Evolutionary conservation across 2,888 invertebrate genomes (phyloP), one percentile per base, ranked within the genome.

Genomic region (Epinotia brunnichana): DNA sequence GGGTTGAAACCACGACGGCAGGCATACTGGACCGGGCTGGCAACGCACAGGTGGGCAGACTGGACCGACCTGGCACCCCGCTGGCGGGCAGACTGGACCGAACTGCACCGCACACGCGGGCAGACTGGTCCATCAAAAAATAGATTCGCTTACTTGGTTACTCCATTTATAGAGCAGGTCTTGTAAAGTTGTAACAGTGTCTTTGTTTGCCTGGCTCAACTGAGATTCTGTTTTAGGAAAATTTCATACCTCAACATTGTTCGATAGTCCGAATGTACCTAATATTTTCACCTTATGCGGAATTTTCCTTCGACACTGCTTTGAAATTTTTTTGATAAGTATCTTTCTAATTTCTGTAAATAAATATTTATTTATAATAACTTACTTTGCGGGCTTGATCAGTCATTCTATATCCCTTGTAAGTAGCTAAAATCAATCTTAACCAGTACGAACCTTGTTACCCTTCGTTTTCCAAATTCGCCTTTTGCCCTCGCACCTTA

Each of bases 281-380:
- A n/a, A n/a, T n/a, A n/a, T n/a, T n/a, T n/a, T n/a, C n/a, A n/a
- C n/a, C n/a, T n/a, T n/a, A n/a, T n/a, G n/a, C n/a, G n/a, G n/a
- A n/a, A n/a, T n/a, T n/a, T n/a, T n/a, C n/a, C n/a, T n/a, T n/a
- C n/a, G n/a, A n/a, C n/a, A n/a, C n/a, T n/a, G n/a, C n/a, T n/a
- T n/a, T n/a, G n/a, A n/a, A n/a, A n/a, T n/a, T n/a, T n/a, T n/a
- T n/a, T n/a, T n/a, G n/a, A n/a, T n/a, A n/a, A n/a, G n/a, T n/a
- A n/a, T n/a, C n/a, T n/a, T n/a, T n/a, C 54, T 54, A 11, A 13
- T 54, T 21, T 54, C 54, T 54, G 54, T 54, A 54, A 54, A 54
- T 3, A 54, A 19, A 54, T 54, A 10, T 13, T 54, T 54, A 54
- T 56, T 29, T 56, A n/a, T n/a, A n/a, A 24, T 24, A 15, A 24